A percentile compares a stretch with the other conserved stretches of the same genome.
phyloP scores from a whole-genome alignment of 2,888 invertebrate species.

The Spodoptera picta region DNA sequence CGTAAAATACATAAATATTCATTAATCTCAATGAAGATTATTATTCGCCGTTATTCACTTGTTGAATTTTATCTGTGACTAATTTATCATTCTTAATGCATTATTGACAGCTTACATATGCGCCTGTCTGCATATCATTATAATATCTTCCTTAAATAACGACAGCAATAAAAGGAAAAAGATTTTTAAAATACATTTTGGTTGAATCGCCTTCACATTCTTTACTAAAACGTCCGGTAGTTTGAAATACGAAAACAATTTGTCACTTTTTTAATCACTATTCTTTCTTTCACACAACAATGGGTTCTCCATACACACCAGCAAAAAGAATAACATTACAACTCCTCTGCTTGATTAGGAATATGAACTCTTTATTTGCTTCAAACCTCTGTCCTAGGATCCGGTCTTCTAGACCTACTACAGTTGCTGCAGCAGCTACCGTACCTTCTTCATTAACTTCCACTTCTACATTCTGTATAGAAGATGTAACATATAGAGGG shows the following conservation, averaged over 20 bases:
- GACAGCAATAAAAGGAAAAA: no score
- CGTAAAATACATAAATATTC: no score
- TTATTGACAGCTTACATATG: no score
- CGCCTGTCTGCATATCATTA: no score
- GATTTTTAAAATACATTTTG: no score
- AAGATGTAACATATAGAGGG: constrained; percentile 88
- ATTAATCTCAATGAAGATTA: no score
- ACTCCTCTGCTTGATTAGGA: constrained; percentile 90
- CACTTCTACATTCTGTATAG: constrained; percentile 91
- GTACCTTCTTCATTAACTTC: constrained; percentile 93
- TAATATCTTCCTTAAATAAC: no score
- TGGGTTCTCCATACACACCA: constrained; percentile 85
- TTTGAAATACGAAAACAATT: not conserved
- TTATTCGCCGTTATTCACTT: no score
- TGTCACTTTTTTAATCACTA: constrained; percentile 18
- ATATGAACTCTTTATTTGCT: constrained; percentile 91
- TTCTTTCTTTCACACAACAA: constrained; percentile 43
- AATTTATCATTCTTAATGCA: no score
- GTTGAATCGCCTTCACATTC: no score
- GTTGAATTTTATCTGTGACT: no score
- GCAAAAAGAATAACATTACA: constrained; percentile 90
- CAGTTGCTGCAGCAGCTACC: constrained; percentile 90
- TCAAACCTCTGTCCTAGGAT: constrained; percentile 87
- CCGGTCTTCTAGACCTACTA: constrained; percentile 81
- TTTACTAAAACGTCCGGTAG: not conserved